These are phyloP conservation scores for Turnix velox DNA, from an alignment of 2,113 vertebrate genomes.

Conservation along the genomic window DNA sequence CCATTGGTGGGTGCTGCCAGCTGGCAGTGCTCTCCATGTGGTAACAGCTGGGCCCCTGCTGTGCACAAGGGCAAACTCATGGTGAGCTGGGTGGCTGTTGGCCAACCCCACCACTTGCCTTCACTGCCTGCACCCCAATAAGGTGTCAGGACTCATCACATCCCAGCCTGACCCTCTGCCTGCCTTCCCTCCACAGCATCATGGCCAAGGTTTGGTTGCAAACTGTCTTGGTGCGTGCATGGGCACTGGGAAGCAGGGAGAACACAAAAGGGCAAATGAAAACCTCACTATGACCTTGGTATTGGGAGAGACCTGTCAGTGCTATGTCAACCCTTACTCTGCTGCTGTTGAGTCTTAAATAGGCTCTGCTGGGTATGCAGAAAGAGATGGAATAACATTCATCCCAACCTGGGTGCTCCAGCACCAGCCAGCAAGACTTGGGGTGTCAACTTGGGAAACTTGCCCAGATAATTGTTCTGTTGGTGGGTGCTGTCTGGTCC, in stretches of 20 bases:
- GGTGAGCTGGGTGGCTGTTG: constrained; percentile 68
- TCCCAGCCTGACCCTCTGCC: constrained; percentile 62
- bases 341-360: fast-evolving
- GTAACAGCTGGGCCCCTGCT: background rate
- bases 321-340: fast-evolving
- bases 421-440: background rate
- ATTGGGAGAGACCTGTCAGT: background rate
- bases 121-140: constrained; percentile 71
- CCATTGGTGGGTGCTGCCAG: constrained; percentile 31
- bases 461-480: background rate
- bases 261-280: background rate
- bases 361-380: background rate
- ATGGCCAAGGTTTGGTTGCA: background rate
- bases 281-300: constrained; percentile 45
- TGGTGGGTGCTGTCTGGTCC: background rate
- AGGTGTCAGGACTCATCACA: constrained; percentile 1
- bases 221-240: background rate
- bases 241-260: background rate
- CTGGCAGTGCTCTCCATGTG: constrained; percentile 25
- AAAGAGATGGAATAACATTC: background rate
- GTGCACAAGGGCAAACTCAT: constrained; percentile 54
- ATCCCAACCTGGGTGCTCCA: fast-evolving
- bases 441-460: background rate
- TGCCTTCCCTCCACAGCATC: constrained; percentile 26
- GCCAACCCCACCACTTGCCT: constrained; percentile 75